Percentiles rank a stretch among this genome's conserved stretches.
phyloP scores from a whole-genome alignment of 2,797 vertebrate species.

The Sebastes hubbsi region DNA sequence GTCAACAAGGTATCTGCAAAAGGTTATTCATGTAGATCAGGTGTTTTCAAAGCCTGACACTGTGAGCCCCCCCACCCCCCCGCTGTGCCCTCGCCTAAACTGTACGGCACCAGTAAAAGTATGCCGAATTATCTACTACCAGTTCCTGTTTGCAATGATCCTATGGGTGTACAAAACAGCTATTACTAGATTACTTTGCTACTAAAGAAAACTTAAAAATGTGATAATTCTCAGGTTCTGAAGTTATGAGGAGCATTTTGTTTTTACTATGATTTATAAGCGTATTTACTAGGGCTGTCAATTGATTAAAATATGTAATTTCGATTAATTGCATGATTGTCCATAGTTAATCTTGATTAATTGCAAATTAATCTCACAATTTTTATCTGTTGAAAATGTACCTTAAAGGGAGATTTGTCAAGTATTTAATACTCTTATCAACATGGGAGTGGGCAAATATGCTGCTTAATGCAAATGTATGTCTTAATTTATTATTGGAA shows the following conservation, averaged over 20 bases:
- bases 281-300: no score
- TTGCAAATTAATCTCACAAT: no score
- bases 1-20: not conserved
- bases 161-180: not conserved
- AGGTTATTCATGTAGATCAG: not conserved
- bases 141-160: not conserved
- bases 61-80: no score
- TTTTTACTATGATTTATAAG: not conserved
- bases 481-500: no score
- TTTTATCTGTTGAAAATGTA: no score
- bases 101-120: not conserved
- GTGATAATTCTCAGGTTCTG: not conserved
- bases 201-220: not conserved
- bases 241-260: not conserved
- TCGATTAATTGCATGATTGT: no score
- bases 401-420: no score
- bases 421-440: no score
- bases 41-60: not conserved
- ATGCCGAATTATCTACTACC: not conserved
- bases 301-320: no score
- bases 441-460: no score
- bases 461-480: no score
- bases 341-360: no score
- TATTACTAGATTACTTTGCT: not conserved
- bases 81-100: rapidly evolving